Base-by-base conservation (phyloP, 2,888 invertebrate species). In the Sisyra nigra region DNA sequence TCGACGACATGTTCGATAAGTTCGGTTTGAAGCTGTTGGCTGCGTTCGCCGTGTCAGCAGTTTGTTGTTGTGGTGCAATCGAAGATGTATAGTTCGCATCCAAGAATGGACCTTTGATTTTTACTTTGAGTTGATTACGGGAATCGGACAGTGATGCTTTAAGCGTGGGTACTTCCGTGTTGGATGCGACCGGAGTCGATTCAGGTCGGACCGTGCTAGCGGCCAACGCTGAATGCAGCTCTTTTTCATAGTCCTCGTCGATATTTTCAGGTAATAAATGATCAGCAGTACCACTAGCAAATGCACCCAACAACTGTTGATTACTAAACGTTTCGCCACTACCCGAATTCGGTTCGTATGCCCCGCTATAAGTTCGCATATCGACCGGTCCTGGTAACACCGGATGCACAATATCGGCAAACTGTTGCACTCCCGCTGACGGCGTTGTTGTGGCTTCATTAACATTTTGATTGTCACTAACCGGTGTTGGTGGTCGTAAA, bases 81-180 rank as follows among this genome's bases (percentile, higher is more conserved):
- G 72, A 68, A 43, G 75, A 71, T 2, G 78, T 69, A 31, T 80
- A 83, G 56, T 81, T 85, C 0, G 69, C 76, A 53, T 87, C 85
- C 47, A 85, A 71, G 53, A 84, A 77, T 1, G 89, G 89, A 3
- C 88, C 89, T 59, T 91, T 89, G 48, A 89, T 89, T 62, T 91
- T 91, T 0, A 91, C 79, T 58, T 89, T 89, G 3, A 91, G 65
- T 56, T 88, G 88, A 61, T 87, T 87, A 24, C 87, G 69, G 0
- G 86, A 81, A 60, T 87, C 86, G 1, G 78, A 77, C 1, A 85
- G 63, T 2, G 83, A 80, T 1, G 81, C 80, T 56, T 84, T 84
- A 3, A 76, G 77, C 45, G 68, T 68, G 2, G 61, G 56, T 2
- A 65, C 61, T 46, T 63, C 65, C 32, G 66, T 65, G 15, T 65